Base-by-base conservation (phyloP, 2,888 invertebrate genomes). In the Odontocolon sp. region DNA sequence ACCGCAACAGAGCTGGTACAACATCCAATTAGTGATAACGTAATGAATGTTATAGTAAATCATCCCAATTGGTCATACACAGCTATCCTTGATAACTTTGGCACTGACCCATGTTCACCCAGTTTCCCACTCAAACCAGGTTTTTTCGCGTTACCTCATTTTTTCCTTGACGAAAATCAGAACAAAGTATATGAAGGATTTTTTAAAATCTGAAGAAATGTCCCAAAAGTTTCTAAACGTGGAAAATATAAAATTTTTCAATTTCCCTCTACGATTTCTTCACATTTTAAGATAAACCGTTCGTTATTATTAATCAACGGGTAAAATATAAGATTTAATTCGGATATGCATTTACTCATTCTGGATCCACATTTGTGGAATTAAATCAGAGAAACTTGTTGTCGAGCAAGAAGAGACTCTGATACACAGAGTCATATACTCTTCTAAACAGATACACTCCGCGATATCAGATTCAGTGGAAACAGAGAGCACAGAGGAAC, bases 21-120 rank as follows among this genome's bases (percentile, higher is more conserved):
- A 79, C 71, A 80, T 69, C 78, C 84, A 86, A 86, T 86, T 86
- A 86, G 81, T 80, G 77, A 84, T 81, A 81, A 83, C 79, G n/a
- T 82, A 14, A 18, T 45, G 80, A 77, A 78, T 80, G 79, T n/a
- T n/a, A n/a, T n/a, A n/a, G n/a, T n/a, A 68, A 36, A 28, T 1
- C n/a, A 33, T 78, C 76, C 79, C 80, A 80, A 82, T 85, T 69
- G 56, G 18, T 80, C 77, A 70, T 75, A 74, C 75, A 26, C 18
- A 9, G 4, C 18, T 45, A 36, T 9, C 9, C 38, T 16, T 14
- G 50, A 64, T 50, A 23, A 64, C 14, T 14, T 50, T 64, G 64
- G 64, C 50, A 36, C 36, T 2, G 0, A 16, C 1, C 64, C 50
- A 64, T 14, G 3, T 23, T 26, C 9, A 16, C 1, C 64, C 50